Evolutionary conservation across 2,888 invertebrate genomes (phyloP).

Genomic region (Argynnis bischoffii): DNA sequence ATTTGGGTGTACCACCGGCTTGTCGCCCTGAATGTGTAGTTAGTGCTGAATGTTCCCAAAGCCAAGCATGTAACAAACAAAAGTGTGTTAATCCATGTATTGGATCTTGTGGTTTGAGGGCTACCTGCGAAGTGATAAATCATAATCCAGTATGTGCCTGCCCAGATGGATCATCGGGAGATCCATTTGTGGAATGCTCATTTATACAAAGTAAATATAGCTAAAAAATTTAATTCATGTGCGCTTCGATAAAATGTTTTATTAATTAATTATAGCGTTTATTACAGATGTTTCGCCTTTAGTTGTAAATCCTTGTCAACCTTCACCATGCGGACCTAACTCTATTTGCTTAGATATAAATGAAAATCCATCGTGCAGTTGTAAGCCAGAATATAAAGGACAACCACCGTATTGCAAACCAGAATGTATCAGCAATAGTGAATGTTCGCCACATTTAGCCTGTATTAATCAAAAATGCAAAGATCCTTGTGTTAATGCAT

Average conservation of each 20-base stretch:
- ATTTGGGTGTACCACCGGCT: constrained; percentile 87
- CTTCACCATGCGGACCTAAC: constrained; percentile 91
- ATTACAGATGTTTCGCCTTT: constrained; percentile 58
- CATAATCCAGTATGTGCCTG: constrained; percentile 90
- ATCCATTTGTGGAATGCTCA: constrained; percentile 84
- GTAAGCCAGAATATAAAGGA: constrained; percentile 86
- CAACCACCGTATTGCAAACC: constrained; percentile 90
- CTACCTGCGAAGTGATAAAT: constrained; percentile 85
- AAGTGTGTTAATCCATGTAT: constrained; percentile 89
- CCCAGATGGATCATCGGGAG: constrained; percentile 84
- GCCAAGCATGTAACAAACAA: constrained; percentile 86
- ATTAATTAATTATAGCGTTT: constrained; percentile 14
- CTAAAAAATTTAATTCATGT: neutral
- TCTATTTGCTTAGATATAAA: constrained; percentile 87
- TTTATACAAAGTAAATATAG: constrained; percentile 60
- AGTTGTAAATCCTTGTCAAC: constrained; percentile 85
- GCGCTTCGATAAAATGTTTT: neutral
- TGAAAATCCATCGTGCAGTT: constrained; percentile 88
- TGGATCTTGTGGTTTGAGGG: constrained; percentile 85
- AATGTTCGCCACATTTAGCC: constrained; percentile 86
- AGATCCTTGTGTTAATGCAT: constrained; percentile 88
- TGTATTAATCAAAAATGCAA: constrained; percentile 89
- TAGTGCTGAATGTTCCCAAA: constrained; percentile 86
- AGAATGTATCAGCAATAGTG: constrained; percentile 90
- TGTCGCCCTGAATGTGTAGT: constrained; percentile 88